Percentiles rank a stretch among this genome's conserved stretches.
phyloP scores from a whole-genome alignment of 2,113 vertebrate species.

The Ptychochromis oligacanthus region DNA sequence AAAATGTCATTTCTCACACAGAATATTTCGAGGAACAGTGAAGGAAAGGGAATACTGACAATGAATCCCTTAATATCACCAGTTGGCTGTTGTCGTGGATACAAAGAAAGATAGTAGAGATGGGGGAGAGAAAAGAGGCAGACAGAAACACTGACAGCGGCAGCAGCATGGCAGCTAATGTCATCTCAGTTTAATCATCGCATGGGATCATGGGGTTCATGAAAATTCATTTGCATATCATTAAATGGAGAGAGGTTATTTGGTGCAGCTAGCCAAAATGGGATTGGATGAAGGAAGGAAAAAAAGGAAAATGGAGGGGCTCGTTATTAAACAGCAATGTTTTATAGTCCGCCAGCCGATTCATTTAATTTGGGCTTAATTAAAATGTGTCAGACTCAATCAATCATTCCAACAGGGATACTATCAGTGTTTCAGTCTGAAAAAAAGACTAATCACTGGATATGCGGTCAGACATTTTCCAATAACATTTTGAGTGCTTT shows the following conservation, averaged over 20 bases:
- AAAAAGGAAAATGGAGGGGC: conserved; percentile 67
- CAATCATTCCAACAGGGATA: conserved; percentile 75
- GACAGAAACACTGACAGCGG: conserved; percentile 73
- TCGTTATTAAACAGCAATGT: conserved; percentile 80
- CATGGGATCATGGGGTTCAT: conserved; percentile 80
- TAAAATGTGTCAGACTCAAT: conserved; percentile 82
- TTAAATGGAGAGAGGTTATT: conserved; percentile 81
- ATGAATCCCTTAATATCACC: conserved; percentile 70
- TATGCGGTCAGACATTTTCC: conserved; percentile 62
- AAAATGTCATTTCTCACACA: conserved; percentile 55
- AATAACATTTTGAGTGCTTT: conserved; percentile 68
- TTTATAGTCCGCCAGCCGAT: conserved; percentile 79
- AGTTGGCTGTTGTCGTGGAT: conserved; percentile 72
- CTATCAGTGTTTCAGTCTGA: conserved; percentile 75
- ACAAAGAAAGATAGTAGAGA: conserved; percentile 62
- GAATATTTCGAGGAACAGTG: conserved; percentile 47
- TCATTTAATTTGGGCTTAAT: conserved; percentile 81
- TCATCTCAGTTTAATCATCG: conserved; percentile 82
- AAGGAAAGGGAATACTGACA: conserved; percentile 59
- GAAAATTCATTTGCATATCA: conserved; percentile 83
- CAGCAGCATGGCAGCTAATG: conserved; percentile 75
- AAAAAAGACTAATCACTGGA: conserved; percentile 68
- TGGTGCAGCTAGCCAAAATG: conserved; percentile 73
- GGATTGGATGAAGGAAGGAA: conserved; percentile 71
- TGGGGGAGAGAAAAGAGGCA: conserved; percentile 61